phyloP scores from a whole-genome alignment of 2,113 vertebrate genomes.

The Tympanuchus pallidicinctus region DNA sequence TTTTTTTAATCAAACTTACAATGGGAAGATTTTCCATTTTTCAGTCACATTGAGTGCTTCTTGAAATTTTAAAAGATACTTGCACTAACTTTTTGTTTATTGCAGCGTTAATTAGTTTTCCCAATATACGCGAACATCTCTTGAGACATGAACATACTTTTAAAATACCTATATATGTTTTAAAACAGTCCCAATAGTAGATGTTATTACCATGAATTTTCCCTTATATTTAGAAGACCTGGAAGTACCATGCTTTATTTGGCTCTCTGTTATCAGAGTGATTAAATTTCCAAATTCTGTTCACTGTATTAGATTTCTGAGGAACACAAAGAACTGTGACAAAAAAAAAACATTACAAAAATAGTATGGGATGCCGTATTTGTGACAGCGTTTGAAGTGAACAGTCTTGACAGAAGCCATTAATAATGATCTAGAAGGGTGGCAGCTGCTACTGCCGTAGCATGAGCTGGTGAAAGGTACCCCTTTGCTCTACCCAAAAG shows the following conservation, averaged over 20 bases:
- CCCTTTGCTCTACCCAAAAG: background rate
- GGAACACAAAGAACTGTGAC: background rate
- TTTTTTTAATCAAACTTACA: background rate
- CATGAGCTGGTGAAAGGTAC: background rate
- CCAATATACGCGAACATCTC: background rate
- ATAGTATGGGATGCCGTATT: background rate
- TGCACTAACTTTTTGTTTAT: background rate
- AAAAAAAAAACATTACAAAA: background rate
- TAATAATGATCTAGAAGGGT: background rate
- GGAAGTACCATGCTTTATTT: background rate
- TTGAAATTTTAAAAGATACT: background rate
- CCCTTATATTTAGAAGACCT: background rate
- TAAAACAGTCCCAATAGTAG: background rate
- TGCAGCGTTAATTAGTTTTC: background rate
- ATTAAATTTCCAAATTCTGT: background rate
- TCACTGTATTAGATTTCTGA: background rate
- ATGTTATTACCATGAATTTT: background rate
- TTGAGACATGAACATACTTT: background rate
- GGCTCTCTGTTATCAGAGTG: background rate
- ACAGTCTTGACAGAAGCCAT: background rate
- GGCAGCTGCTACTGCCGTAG: background rate
- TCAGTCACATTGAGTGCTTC: background rate
- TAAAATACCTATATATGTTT: background rate
- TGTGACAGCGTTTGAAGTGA: background rate
- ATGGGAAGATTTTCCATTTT: background rate